Conservation (phyloP, 2,888 invertebrate species). For the Anoplius nigerrimus region DNA sequence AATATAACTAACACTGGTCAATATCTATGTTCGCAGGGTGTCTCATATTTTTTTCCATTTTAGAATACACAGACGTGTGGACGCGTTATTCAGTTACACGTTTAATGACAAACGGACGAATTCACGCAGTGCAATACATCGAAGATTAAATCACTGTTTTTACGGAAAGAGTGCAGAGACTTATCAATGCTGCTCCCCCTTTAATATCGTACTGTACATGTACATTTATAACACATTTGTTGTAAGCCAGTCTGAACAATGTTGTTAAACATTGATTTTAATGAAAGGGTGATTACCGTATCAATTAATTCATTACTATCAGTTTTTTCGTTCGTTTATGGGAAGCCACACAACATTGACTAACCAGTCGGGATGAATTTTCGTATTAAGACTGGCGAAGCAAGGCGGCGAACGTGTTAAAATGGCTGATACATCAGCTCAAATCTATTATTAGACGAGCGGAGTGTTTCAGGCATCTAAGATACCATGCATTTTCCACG, state of each 20-base stretch:
- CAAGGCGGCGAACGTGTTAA: slow-evolving; percentile 42
- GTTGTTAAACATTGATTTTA: too few species aligned
- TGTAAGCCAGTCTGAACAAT: too few species aligned
- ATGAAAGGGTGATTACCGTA: neutral
- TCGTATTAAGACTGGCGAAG: slow-evolving; percentile 57
- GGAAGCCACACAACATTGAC: slow-evolving; percentile 43
- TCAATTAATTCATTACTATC: slow-evolving; percentile 34
- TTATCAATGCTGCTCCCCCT: too few species aligned
- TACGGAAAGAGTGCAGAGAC: too few species aligned
- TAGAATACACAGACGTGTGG: too few species aligned
- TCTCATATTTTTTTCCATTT: too few species aligned
- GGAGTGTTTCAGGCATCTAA: slow-evolving; percentile 59
- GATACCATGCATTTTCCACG: slow-evolving; percentile 45
- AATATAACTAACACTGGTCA: slow-evolving; percentile 52
- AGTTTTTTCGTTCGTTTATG: slow-evolving; percentile 48
- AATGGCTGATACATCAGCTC: slow-evolving; percentile 42
- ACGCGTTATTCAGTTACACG: too few species aligned
- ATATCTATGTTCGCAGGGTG: slow-evolving; percentile 34
- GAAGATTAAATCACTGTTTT: too few species aligned
- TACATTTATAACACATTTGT: too few species aligned
- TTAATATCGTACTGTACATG: too few species aligned
- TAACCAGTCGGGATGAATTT: slow-evolving; percentile 66
- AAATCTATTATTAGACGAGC: slow-evolving; percentile 68
- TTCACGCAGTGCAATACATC: too few species aligned
- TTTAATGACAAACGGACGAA: too few species aligned